Evolutionary conservation across 2,888 invertebrate genomes (phyloP).

Genomic region (Cyclophora punctaria): DNA sequence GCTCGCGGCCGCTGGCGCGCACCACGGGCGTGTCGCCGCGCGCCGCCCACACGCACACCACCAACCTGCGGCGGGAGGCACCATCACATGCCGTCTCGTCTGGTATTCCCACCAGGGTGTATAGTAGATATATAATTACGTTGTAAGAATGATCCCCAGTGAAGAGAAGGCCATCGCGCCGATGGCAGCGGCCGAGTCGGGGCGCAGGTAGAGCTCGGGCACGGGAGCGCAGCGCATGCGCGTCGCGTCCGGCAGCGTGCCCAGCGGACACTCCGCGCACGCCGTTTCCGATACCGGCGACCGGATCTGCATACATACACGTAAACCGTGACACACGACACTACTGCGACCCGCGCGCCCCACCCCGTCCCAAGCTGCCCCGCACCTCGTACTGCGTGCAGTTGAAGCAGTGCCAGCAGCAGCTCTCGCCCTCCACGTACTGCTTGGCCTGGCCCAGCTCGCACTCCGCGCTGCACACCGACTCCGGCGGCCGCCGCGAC

Average conservation of each 20-base stretch:
- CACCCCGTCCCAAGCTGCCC: slow-evolving; percentile 31
- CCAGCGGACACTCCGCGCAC: slow-evolving; percentile 86
- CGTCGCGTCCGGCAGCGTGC: slow-evolving; percentile 85
- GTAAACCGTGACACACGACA: slow-evolving; percentile 38
- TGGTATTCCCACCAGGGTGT: no score
- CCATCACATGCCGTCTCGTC: no score
- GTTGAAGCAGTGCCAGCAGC: slow-evolving; percentile 92
- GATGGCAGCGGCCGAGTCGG: slow-evolving; percentile 90
- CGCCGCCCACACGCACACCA: slow-evolving; percentile 83
- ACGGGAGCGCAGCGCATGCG: slow-evolving; percentile 83
- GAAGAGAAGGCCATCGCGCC: slow-evolving; percentile 92
- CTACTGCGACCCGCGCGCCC: no score
- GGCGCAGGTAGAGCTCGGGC: slow-evolving; percentile 86
- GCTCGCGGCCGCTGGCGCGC: slow-evolving; percentile 92
- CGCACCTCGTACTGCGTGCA: slow-evolving; percentile 69
- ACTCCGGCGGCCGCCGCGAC: slow-evolving; percentile 84
- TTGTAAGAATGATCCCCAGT: slow-evolving; percentile 86
- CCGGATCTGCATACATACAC: slow-evolving; percentile 78
- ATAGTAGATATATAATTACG: slow-evolving; percentile 45
- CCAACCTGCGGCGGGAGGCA: slow-evolving; percentile 55
- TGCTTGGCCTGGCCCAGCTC: slow-evolving; percentile 92
- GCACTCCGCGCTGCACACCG: slow-evolving; percentile 93
- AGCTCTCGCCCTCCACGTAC: slow-evolving; percentile 93
- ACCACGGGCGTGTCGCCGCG: slow-evolving; percentile 96
- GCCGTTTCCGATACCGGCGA: slow-evolving; percentile 85